Conservation (phyloP, 2,113 vertebrate species). For the Ammodytes dubius region DNA sequence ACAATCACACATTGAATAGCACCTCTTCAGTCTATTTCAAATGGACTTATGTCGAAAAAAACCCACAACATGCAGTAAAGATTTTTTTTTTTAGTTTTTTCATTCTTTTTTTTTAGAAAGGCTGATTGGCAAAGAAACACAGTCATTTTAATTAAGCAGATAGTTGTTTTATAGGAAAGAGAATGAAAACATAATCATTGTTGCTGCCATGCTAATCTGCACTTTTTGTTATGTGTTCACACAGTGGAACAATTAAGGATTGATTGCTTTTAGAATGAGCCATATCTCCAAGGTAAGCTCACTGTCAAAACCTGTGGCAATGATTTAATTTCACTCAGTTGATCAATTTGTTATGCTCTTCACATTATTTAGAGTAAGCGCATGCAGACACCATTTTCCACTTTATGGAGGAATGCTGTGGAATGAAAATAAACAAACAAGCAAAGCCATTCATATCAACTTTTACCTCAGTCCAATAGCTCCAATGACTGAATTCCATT, state of each 20-base stretch:
- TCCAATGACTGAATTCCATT: conserved; percentile 46
- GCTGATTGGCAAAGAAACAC: conserved; percentile 64
- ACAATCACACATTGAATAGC: conserved; percentile 34
- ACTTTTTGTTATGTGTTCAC: conserved; percentile 77
- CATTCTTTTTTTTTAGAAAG: conserved; percentile 9
- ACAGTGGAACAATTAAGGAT: conserved; percentile 84
- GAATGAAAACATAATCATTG: conserved; percentile 83
- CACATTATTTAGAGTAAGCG: conserved; percentile 44
- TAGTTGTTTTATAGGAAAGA: conserved; percentile 83
- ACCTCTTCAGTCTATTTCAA: conserved; percentile 30
- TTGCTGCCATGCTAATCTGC: conserved; percentile 78
- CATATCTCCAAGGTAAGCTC: conserved; percentile 81
- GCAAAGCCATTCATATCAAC: conserved; percentile 35
- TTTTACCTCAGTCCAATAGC: conserved; percentile 34
- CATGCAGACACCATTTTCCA: conserved; percentile 29
- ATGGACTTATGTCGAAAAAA: background rate
- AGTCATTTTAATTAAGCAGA: conserved; percentile 81
- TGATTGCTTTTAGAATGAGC: conserved; percentile 84
- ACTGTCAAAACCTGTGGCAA: conserved; percentile 80
- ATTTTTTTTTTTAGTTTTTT: background rate
- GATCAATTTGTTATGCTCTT: conserved; percentile 79
- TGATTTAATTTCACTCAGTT: conserved; percentile 82
- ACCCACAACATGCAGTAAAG: background rate
- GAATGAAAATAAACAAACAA: conserved; percentile 14
- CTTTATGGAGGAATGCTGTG: conserved; percentile 10